Evolutionary conservation across 2,888 invertebrate species (phyloP), one percentile per base, ranked within the genome.

Genomic region (Biston betularia): DNA sequence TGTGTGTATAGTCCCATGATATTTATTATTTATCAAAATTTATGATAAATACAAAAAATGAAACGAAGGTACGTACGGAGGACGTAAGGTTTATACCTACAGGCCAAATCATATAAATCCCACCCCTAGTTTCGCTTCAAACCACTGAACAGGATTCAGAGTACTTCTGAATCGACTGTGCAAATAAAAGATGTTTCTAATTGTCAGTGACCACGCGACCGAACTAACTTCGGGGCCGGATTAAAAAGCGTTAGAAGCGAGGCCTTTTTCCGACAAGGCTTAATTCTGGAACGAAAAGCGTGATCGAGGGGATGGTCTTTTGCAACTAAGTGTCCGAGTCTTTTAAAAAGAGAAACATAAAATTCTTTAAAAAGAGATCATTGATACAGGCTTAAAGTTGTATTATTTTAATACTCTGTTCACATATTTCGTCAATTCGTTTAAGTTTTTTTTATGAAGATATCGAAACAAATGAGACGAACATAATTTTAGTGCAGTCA

Each of bases 151-250:
- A 48, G 38, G 48, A 58, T 42, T 48, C 33, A 33, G 40, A 46
- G 54, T n/a, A 42, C 49, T n/a, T 49, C 58, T 40, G 49, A 40
- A 58, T 58, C 48, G 58, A 2, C 49, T 58, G 49, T 40, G 58
- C 58, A 58, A 58, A 58, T 58, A 58, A 58, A 58, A 33, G 49
- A 49, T 14, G 42, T 58, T 42, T 58, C 58, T 58, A 58, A 58
- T 58, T 58, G 58, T 58, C 38, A 49, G 40, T n/a, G 49, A 49
- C 58, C 58, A 50, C 33, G 48, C 38, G 49, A 58, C 58, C 58
- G 58, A 58, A 58, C 38, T 48, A 48, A 48, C 49, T 49, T 40
- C 58, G 49, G 10, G 40, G 24, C 49, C 48, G 49, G 58, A 58
- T 58, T 58, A 58, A 58, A 54, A 58, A 58, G 49, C 48, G 49